Conservation (phyloP, 2,888 invertebrate genomes). For the Shargacucullia verbasci region DNA sequence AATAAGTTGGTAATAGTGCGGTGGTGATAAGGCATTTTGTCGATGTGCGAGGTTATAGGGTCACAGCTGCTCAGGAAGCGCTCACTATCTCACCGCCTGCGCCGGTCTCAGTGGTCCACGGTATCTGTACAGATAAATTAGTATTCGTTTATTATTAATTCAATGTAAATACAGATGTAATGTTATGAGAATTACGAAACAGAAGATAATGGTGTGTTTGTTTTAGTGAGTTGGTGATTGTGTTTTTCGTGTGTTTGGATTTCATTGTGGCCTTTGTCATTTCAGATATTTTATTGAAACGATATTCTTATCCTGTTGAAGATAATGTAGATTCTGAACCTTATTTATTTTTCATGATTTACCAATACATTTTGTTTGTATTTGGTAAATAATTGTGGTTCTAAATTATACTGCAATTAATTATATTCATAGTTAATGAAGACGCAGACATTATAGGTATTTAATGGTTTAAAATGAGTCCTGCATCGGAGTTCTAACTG, state of each 20-base stretch:
- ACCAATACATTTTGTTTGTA: conserved; percentile 5
- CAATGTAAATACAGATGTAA: conserved; percentile 52
- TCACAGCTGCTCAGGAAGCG: conserved; percentile 87
- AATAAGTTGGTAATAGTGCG: conserved; percentile 68
- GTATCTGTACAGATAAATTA: conserved; percentile 77
- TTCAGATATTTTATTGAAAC: conserved; percentile 20
- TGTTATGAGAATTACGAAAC: conserved; percentile 43
- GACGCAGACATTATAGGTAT: no score
- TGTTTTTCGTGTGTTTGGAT: conserved; percentile 29
- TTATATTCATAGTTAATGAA: no score
- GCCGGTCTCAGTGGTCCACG: conserved; percentile 36
- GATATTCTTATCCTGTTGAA: conserved; percentile 26
- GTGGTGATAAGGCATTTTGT: conserved; percentile 82
- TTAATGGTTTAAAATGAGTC: no score
- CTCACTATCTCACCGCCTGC: conserved; percentile 72
- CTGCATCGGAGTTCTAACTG: no score
- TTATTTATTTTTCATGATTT: conserved; percentile 13
- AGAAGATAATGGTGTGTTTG: conserved; percentile 52
- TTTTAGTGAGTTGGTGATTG: conserved; percentile 30
- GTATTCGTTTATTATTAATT: conserved; percentile 65
- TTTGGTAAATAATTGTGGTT: no score
- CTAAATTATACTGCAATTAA: no score
- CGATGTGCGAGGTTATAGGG: conserved; percentile 75
- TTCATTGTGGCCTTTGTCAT: conserved; percentile 27
- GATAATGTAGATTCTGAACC: conserved; percentile 20